phyloP scores from a whole-genome alignment of 2,888 invertebrate genomes.

The Phyto melanocephala region DNA sequence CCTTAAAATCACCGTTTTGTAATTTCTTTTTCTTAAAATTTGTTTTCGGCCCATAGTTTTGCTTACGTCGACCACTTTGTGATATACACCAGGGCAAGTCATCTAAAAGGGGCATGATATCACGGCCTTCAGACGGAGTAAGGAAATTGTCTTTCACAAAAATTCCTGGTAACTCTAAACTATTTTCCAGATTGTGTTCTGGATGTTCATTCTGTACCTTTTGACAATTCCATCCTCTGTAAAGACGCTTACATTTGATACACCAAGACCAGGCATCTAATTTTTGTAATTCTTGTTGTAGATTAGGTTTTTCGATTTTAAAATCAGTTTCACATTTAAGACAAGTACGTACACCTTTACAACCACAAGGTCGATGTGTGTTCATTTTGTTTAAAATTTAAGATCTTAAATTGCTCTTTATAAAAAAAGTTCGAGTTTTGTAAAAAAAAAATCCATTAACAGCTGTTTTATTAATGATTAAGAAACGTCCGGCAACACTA shows the following conservation, averaged over 20 bases:
- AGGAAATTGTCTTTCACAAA: slow-evolving; percentile 87
- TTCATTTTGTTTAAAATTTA: slow-evolving; percentile 68
- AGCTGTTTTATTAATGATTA: too few relatives aligned
- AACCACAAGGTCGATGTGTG: slow-evolving; percentile 87
- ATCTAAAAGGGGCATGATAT: slow-evolving; percentile 86
- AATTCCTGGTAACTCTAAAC: slow-evolving; percentile 82
- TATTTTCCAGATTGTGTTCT: slow-evolving; percentile 79
- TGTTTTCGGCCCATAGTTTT: slow-evolving; percentile 98
- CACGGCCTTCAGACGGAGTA: slow-evolving; percentile 83
- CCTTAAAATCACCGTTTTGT: slow-evolving; percentile 87
- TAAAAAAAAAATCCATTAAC: background rate
- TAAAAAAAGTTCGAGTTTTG: too few relatives aligned
- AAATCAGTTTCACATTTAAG: slow-evolving; percentile 88
- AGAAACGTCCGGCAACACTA: too few relatives aligned
- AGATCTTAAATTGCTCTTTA: too few relatives aligned
- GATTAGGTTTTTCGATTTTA: slow-evolving; percentile 79
- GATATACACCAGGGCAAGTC: slow-evolving; percentile 92
- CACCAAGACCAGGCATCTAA: slow-evolving; percentile 86
- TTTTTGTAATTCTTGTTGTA: slow-evolving; percentile 78
- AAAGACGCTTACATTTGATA: slow-evolving; percentile 86
- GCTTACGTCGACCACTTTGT: slow-evolving; percentile 97
- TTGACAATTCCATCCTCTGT: slow-evolving; percentile 85
- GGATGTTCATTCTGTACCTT: slow-evolving; percentile 83
- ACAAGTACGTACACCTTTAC: slow-evolving; percentile 93
- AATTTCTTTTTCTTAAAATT: slow-evolving; percentile 97